Conservation (phyloP, 2,797 vertebrate genomes). For the Hephaestus fuliginosus region DNA sequence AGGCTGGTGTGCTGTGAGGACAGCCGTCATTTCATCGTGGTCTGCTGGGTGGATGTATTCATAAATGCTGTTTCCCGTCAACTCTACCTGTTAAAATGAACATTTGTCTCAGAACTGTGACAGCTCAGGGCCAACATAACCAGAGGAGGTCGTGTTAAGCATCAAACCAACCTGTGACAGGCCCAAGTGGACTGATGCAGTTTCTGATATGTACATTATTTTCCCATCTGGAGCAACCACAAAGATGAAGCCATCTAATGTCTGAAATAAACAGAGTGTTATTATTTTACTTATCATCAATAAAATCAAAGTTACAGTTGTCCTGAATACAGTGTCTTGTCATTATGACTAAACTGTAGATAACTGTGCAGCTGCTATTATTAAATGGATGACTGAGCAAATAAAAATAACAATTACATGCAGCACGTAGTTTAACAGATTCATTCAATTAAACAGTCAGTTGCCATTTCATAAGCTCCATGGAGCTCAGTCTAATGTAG, state of each 20-base stretch:
- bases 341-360: background rate
- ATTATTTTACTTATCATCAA: background rate
- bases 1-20: slow-evolving; percentile 96
- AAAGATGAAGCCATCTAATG: slow-evolving; percentile 97
- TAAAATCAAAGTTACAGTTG: background rate
- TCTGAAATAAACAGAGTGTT: slow-evolving; percentile 80
- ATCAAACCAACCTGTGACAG: slow-evolving; percentile 92
- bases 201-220: slow-evolving; percentile 99
- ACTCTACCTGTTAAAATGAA: slow-evolving; percentile 92
- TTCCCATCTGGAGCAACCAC: slow-evolving; percentile 98
- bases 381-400: background rate
- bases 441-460: background rate
- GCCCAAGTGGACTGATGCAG: slow-evolving; percentile 96
- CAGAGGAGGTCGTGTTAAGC: background rate
- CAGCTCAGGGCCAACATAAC: background rate
- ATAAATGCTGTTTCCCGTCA: slow-evolving; percentile 98
- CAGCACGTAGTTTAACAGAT: background rate
- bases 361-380: background rate
- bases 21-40: slow-evolving; percentile 97
- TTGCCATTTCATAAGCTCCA: background rate
- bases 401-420: background rate
- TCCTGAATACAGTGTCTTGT: background rate
- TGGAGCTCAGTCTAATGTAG: background rate
- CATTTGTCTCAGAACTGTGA: slow-evolving; percentile 45
- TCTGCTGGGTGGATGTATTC: slow-evolving; percentile 98